Evolutionary conservation across 2,797 vertebrate species (phyloP), one percentile per base, ranked within the genome.

Genomic region (Melanotaenia parkinsoni): DNA sequence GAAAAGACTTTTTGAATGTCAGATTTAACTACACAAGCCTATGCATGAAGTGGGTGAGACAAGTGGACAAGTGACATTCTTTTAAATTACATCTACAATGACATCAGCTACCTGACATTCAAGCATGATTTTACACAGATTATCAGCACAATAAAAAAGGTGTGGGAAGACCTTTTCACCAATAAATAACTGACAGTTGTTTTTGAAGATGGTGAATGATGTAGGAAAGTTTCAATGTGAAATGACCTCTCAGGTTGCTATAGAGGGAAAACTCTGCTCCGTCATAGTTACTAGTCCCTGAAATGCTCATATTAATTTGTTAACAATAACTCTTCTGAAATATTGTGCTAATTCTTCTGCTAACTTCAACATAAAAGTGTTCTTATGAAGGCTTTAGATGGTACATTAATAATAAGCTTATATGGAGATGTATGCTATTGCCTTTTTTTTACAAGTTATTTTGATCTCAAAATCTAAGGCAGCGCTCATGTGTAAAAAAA

Each of bases 21-120:
- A 40, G 73, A 65, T 77, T 28, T 30, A 18, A 22, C 67, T 47
- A 76, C 5, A 26, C 24, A 67, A 67, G 69, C 78, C 24, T 8
- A 58, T 40, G 56, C 38, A 33, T 33, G 56, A 76, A 74, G 63
- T 53, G 57, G 60, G 38, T 58, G 57, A 77, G 56, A 80, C 66
- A 78, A 71, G 84, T 81, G 64, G 82, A 78, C 82, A 10, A 62
- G 86, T 73, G 65, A 75, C 91, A 93, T 93, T 93, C 86, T 85
- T 85, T 58, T 24, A 65, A 67, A 72, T 85, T 67, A 66, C 80
- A 85, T 81, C 65, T 35, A 18, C 43, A 40, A 28, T 85, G 80
- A 89, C 66, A 69, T 85, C 59, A 81, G 74, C 67, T 22, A 18
- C 14, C 57, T 70, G 70, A 73, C 64, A 78, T 74, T 40, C 65